Base-by-base conservation (phyloP, 2,113 vertebrate genomes). In the Atlantisia rogersi region DNA sequence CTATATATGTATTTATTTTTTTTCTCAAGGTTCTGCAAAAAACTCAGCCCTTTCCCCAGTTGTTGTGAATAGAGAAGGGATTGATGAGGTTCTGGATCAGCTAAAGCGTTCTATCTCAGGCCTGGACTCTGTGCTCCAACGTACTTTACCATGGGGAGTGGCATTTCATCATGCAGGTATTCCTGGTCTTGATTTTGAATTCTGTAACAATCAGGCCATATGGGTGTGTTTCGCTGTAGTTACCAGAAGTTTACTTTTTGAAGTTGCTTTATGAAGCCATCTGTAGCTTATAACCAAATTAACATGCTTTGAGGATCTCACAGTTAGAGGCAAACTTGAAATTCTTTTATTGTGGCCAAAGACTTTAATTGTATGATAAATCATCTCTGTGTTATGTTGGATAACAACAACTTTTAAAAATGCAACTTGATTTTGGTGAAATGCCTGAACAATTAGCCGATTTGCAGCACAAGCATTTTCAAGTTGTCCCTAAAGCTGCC, bases 141-240 rank as follows among this genome's bases (percentile, higher is more conserved):
- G 98, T 64, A 99, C 99, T 42, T 98, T 99, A 74, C 99, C 98
- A 0, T 99, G 98, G 98, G 99, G 99, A 26, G 99, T 99, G 80
- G 99, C 98, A 31, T 99, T 99, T 97, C 99, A 99, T 95, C 99
- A 99, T 83, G 99, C 99, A 95, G 99, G 99, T 99, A 99, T 75
- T 85, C 37, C 37, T n/a, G 70, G 83, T 37, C 42, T 81, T 53
- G 16, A 14, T 58, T 65, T 91, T 73, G 69, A 56, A 53, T 76
- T 85, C 74, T 68, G 26, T 82, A 70, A n/a, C 68, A 25, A 12
- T 69, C 17, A 50, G 64, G 35, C 62, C 25, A 40, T 31, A 37
- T 8, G n/a, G n/a, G 8, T 80, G 73, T 29, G 69, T 91, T 65
- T 64, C 68, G 39, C 53, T 90, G 52, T 75, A 55, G 31, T 39